phyloP scores from a whole-genome alignment of 2,797 vertebrate species.

The Pyrocephalus nanus region DNA sequence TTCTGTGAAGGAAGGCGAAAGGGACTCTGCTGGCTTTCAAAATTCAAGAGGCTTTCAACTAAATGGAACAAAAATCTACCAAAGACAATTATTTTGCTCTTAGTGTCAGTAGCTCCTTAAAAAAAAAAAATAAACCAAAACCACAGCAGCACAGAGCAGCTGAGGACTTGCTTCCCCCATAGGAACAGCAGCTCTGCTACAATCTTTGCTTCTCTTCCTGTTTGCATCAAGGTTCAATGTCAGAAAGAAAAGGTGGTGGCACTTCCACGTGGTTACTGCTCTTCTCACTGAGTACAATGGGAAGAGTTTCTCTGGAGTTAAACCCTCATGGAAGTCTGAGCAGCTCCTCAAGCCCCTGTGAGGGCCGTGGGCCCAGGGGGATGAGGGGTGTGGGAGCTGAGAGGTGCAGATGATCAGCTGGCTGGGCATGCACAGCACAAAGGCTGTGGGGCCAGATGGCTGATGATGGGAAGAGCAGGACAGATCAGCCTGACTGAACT shows the following conservation, averaged over 20 bases:
- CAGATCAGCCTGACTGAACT: background rate
- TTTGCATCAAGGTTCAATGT: background rate
- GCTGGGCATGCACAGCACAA: background rate
- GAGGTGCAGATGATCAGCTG: conserved; percentile 4
- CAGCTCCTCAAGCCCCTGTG: background rate
- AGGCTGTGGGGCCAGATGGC: conserved; percentile 2
- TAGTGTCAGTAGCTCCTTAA: background rate
- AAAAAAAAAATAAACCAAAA: background rate
- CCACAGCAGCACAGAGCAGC: background rate
- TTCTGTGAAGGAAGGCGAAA: background rate
- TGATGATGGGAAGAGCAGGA: background rate
- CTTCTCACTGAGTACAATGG: background rate
- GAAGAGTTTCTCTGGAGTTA: background rate
- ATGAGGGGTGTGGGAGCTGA: background rate
- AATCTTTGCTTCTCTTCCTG: background rate
- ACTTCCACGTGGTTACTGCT: background rate
- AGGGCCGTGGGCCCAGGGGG: background rate
- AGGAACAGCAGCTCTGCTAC: background rate
- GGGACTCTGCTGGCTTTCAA: background rate
- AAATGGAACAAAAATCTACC: background rate
- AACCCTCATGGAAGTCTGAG: background rate
- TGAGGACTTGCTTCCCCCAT: background rate
- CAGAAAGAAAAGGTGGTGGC: background rate
- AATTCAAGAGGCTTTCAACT: conserved; percentile 26
- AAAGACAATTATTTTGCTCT: conserved; percentile 25